Evolutionary conservation across 2,113 vertebrate genomes (phyloP), one percentile per base, ranked within the genome.

Genomic region (Gobiocypris rarus): DNA sequence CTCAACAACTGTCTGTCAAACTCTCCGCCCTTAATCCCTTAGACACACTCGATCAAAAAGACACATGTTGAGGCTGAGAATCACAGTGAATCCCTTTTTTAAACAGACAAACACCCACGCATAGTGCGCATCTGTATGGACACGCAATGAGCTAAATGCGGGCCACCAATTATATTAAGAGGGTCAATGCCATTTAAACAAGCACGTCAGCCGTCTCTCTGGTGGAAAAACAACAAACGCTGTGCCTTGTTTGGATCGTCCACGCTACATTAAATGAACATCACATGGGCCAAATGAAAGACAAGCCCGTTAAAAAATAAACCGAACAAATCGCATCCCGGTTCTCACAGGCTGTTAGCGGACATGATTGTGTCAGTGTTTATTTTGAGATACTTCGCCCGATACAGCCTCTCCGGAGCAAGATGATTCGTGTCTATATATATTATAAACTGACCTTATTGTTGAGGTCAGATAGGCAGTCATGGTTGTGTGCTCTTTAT

Each of bases 361-460:
- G 48, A 38, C 28, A 26, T 61, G n/a, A 48, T 69, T 50, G 34
- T 52, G 58, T 63, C 79, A 48, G 31, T 7, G 34, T 78, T 84
- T 87, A 83, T 90, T 86, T 86, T 89, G 56, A 59, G 76, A 82
- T 78, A 54, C 22, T 76, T 63, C 19, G 73, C 9, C 63, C 34
- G 70, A 73, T 56, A 59, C 38, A 24, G 48, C 50, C 31, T 45
- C 38, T 28, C 31, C 3, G 1, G 43, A 50, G 50, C 65, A 65
- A 56, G 34, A 65, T 65, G 54, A n/a, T n/a, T 10, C 5, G 5
- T 84, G 50, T 59, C 58, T 78, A 80, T 84, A 73, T 52, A 74
- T 82, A 81, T 76, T 59, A 80, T 34, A 52, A 11, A 8, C 26
- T 61, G 76, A 79, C 76, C 76, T 79, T 63, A 63, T 79, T 63